phyloP scores from a whole-genome alignment of 1,140 invertebrate species.

The Harlomillsia oculata region DNA sequence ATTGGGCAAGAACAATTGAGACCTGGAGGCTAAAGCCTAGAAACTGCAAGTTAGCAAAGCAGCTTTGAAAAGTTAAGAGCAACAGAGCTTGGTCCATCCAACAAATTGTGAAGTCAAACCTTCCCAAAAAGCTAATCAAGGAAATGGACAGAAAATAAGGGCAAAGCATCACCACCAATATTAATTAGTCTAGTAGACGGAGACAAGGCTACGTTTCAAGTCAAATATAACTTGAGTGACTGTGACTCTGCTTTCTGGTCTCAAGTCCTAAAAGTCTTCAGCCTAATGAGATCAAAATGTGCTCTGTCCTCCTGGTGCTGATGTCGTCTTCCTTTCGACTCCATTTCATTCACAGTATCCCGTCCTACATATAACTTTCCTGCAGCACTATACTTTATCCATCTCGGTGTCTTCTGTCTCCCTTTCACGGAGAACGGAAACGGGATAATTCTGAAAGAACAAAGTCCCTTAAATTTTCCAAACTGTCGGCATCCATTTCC shows the following conservation, averaged over 20 bases:
- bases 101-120: no score
- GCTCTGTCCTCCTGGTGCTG: slow-evolving; percentile 3
- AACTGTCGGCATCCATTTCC: slow-evolving; percentile 4
- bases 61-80: no score
- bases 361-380: background rate
- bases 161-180: slow-evolving; percentile 25
- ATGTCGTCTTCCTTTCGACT: background rate
- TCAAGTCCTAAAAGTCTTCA: slow-evolving; percentile 14
- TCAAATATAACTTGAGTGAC: slow-evolving; percentile 8
- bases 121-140: slow-evolving; percentile 30
- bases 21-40: no score
- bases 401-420: background rate
- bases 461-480: slow-evolving; percentile 3
- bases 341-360: background rate
- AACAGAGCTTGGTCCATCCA: no score
- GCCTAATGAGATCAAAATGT: slow-evolving; percentile 32
- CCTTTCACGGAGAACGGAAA: slow-evolving; percentile 2
- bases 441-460: slow-evolving; percentile 1
- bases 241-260: background rate
- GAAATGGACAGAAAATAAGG: slow-evolving; percentile 31
- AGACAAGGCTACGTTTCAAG: slow-evolving; percentile 17
- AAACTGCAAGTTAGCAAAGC: no score
- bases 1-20: no score
- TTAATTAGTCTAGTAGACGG: slow-evolving; percentile 23
- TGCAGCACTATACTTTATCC: background rate